phyloP scores from a whole-genome alignment of 1,140 invertebrate genomes.

The Camponotus vicinus region DNA sequence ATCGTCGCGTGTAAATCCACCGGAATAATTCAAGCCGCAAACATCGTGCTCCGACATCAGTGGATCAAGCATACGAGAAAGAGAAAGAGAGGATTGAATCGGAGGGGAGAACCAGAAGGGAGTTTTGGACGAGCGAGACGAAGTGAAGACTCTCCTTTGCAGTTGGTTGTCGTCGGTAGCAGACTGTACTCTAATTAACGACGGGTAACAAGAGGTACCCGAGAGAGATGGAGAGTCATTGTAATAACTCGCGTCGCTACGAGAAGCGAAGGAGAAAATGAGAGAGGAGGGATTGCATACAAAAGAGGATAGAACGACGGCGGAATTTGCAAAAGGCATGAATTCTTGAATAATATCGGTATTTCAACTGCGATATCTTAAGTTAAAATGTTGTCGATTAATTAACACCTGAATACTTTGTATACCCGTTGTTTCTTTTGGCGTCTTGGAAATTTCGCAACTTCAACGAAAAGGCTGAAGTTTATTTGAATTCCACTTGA shows the following conservation, averaged over 20 bases:
- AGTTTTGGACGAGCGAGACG: background rate
- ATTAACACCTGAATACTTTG: constrained; percentile 50
- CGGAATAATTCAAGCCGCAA: constrained; percentile 80
- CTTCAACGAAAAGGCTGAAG: constrained; percentile 28
- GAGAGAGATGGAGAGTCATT: constrained; percentile 78
- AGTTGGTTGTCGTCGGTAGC: constrained; percentile 80
- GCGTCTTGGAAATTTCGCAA: constrained; percentile 2
- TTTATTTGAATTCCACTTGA: background rate
- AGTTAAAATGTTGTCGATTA: constrained; percentile 71
- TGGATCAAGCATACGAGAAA: constrained; percentile 67
- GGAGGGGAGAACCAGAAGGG: constrained; percentile 70
- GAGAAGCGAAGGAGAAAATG: constrained; percentile 25
- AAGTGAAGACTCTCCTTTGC: constrained; percentile 78
- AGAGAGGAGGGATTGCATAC: constrained; percentile 25
- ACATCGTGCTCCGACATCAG: constrained; percentile 74
- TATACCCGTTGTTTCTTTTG: background rate
- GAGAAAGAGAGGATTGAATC: background rate
- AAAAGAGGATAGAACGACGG: constrained; percentile 19
- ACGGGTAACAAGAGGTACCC: constrained; percentile 75
- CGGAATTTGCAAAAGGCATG: background rate
- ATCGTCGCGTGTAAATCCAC: constrained; percentile 51
- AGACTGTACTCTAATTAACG: constrained; percentile 83
- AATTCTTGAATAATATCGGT: constrained; percentile 24
- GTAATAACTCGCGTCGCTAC: constrained; percentile 76
- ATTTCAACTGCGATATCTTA: constrained; percentile 11